Evolutionary conservation across 2,888 invertebrate species (phyloP).

Genomic region (Acleris cristana): DNA sequence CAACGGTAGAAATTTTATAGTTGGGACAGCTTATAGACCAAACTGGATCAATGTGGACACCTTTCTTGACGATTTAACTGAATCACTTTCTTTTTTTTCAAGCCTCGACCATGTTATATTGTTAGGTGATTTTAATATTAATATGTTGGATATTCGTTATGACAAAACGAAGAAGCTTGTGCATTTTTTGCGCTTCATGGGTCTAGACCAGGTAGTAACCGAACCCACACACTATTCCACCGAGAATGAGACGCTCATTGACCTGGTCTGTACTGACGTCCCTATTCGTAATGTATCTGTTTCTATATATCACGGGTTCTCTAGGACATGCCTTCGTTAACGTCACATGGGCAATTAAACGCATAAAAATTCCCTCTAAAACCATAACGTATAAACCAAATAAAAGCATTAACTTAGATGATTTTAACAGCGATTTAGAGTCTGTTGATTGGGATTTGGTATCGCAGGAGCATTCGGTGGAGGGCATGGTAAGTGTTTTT

Average conservation of each 20-base stretch:
- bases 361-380: neutral
- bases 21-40: neutral
- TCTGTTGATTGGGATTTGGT: neutral
- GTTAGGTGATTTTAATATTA: neutral
- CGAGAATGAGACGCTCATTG: slow-evolving; percentile 3
- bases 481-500: neutral
- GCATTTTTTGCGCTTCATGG: neutral
- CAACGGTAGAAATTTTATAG: neutral
- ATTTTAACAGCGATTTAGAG: neutral
- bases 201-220: neutral
- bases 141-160: neutral
- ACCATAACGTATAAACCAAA: neutral
- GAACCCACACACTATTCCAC: slow-evolving; percentile 1
- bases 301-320: neutral
- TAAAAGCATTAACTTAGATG: neutral
- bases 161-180: neutral
- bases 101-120: neutral
- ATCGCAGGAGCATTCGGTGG: neutral
- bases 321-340: neutral
- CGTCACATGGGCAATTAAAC: neutral
- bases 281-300: slow-evolving; percentile 6
- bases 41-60: neutral
- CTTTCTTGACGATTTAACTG: neutral
- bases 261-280: slow-evolving; percentile 2
- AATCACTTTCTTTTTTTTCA: neutral